These are phyloP conservation scores for Varanus komodoensis DNA, from an alignment of 2,113 vertebrate species.

Conservation along the genomic window DNA sequence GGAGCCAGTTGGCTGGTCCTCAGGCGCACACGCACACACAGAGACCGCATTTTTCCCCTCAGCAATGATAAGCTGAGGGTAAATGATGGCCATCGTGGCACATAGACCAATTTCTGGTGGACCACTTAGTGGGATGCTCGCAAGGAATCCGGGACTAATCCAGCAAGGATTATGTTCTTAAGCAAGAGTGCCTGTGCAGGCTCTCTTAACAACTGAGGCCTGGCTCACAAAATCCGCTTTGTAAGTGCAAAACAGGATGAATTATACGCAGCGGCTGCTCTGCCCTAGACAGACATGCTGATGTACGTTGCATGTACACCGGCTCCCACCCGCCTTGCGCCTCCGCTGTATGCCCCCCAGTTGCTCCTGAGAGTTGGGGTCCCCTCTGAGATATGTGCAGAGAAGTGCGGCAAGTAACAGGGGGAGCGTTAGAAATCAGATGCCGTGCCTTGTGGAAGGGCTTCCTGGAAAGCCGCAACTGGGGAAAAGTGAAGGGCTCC, in stretches of 20 bases:
- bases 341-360: background rate
- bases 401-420: background rate
- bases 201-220: background rate
- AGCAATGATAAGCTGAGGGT: background rate
- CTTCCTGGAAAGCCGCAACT: background rate
- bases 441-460: background rate
- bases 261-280: background rate
- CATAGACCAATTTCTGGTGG: background rate
- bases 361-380: too few species aligned
- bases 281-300: background rate
- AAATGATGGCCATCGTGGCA: background rate
- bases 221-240: background rate
- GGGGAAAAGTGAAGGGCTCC: background rate
- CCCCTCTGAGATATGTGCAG: background rate
- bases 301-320: too few species aligned
- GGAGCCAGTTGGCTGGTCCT: constrained; percentile 3
- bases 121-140: background rate
- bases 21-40: background rate
- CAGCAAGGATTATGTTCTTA: background rate
- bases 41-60: background rate
- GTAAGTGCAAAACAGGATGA: background rate
- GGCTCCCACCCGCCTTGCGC: too few species aligned
- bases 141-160: background rate
- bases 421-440: background rate
- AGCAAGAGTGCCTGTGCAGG: background rate